Base-by-base conservation (phyloP, 2,113 vertebrate genomes). In the Aptenodytes patagonicus region DNA sequence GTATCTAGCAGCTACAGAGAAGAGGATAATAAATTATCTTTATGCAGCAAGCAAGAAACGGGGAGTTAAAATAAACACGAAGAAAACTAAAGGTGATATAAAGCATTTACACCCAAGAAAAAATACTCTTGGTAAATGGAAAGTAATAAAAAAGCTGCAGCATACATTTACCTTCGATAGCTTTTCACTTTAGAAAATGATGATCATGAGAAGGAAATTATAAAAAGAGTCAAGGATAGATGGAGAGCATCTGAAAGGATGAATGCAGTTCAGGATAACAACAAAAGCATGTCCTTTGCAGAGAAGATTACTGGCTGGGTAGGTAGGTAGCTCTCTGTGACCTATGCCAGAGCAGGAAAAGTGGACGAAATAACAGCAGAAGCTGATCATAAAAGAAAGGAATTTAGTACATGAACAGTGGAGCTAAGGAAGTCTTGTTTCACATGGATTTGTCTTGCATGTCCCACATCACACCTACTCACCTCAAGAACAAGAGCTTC, bases 11-110 rank as follows among this genome's bases (percentile, higher is more conserved):
- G 81, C 71, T 80, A 68, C 44, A 64, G 55, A 83, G 68, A 69
- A 88, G 58, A 88, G 31, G 55, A 44, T 68, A 93, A 96, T 95
- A 96, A 96, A 93, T 94, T 91, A 83, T 62, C 71, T 70, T 96
- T 77, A 73, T 92, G 75, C 81, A 86, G 71, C 78, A 90, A 91
- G 58, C 58, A 81, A 93, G 87, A 85, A 95, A 88, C 0, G 0
- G 14, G 16, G 51, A 96, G 62, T 79, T 93, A 90, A 94, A 97
- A 93, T 91, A 95, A 91, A 83, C 47, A 94, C 0, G 0, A 78
- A 87, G 75, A 80, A 93, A 96, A 91, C 64, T n/a, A 83, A 94
- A 91, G 54, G 68, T 51, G 24, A 88, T 91, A 96, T 40, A 93
- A 90, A 90, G 36, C 66, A 71, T 88, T 86, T 90, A 83, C 7